A percentile compares a stretch with the other conserved stretches of the same genome.
These are phyloP conservation scores for Copsychus sechellarum DNA, from an alignment of 2,113 vertebrate species.

Conservation along the genomic window DNA sequence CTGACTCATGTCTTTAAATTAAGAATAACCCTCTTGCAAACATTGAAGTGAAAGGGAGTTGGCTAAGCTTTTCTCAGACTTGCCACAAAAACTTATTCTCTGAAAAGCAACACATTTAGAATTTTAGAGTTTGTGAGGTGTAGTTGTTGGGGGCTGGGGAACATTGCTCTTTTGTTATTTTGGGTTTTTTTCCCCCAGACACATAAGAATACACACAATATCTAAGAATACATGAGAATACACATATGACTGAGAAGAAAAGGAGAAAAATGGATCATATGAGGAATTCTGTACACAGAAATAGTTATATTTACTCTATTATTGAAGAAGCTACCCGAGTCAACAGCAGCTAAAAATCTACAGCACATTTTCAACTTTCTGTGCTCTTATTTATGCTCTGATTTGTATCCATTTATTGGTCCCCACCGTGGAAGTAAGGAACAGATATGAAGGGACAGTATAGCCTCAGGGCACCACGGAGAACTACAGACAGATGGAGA, in stretches of 20 bases:
- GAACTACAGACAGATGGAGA: neutral
- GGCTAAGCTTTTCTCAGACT: neutral
- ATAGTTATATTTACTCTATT: neutral
- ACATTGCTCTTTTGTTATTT: neutral
- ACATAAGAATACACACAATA: neutral
- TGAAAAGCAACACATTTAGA: neutral
- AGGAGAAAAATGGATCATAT: neutral
- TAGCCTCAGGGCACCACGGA: neutral
- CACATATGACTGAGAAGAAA: neutral
- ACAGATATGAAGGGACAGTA: neutral
- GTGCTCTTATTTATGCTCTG: neutral
- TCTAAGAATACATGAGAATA: neutral
- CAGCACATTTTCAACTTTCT: neutral
- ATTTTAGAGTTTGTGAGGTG: neutral
- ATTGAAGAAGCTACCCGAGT: neutral
- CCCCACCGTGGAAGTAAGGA: neutral
- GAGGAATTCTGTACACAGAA: neutral
- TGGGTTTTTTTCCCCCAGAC: accelerated
- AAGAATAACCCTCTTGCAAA: neutral
- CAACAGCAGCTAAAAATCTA: neutral
- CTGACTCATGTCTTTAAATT: neutral
- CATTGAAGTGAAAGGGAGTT: neutral
- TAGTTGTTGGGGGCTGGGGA: neutral
- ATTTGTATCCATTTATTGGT: neutral
- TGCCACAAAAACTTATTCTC: neutral